A percentile compares a stretch with the other conserved stretches of the same genome.
phyloP scores from a whole-genome alignment of 2,888 invertebrate species.

The Caenorhabditis japonica region DNA sequence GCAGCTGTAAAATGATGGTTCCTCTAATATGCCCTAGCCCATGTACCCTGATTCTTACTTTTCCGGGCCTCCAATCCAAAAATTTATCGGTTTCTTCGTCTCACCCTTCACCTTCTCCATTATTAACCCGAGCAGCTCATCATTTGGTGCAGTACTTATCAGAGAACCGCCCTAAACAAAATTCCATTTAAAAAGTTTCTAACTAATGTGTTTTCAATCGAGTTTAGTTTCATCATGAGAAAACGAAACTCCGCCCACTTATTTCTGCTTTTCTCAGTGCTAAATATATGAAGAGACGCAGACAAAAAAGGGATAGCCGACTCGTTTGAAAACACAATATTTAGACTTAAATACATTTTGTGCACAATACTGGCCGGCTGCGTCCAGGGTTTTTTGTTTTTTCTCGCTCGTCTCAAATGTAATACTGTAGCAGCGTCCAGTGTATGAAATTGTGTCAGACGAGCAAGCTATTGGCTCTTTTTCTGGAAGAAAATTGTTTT shows the following conservation, averaged over 20 bases:
- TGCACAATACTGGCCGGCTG: constrained; percentile 32
- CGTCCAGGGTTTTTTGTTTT: constrained; percentile 30
- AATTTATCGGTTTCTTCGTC: constrained; percentile 36
- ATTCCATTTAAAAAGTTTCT: neutral
- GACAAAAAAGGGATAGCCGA: too few species aligned
- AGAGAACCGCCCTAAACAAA: constrained; percentile 19
- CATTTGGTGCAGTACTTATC: constrained; percentile 6
- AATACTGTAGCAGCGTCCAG: constrained; percentile 55
- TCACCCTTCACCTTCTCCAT: constrained; percentile 21
- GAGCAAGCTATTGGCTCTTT: constrained; percentile 26
- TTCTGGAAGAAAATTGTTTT: constrained; percentile 2
- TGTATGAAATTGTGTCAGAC: constrained; percentile 35
- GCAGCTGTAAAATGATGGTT: constrained; percentile 15
- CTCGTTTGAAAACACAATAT: too few species aligned
- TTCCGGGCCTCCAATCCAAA: constrained; percentile 28
- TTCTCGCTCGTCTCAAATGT: constrained; percentile 48
- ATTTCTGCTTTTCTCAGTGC: too few species aligned
- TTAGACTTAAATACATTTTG: too few species aligned
- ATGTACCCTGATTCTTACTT: neutral
- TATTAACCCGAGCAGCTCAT: constrained; percentile 18
- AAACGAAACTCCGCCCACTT: too few species aligned
- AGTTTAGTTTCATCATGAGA: too few species aligned
- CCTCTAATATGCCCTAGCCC: too few species aligned
- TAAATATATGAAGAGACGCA: too few species aligned
- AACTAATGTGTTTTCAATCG: too few species aligned